Conservation (phyloP, 2,888 invertebrate species). For the Stenolophus ochropezus region DNA sequence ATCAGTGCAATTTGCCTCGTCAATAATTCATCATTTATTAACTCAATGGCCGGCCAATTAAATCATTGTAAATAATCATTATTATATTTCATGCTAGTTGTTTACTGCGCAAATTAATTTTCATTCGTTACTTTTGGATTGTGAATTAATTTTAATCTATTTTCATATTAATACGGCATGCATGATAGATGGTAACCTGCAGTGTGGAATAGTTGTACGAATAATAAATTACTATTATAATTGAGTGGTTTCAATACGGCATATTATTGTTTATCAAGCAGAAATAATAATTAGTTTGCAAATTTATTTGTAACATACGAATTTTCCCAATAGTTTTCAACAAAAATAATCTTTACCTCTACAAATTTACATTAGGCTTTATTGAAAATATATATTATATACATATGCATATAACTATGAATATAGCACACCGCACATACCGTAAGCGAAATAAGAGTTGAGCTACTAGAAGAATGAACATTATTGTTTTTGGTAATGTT, state of each 20-base stretch:
- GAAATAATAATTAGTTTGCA: not conserved
- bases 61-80: conserved; percentile 34
- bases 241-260: not conserved
- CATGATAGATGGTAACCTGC: not conserved
- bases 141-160: conserved; percentile 22
- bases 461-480: too few relatives aligned
- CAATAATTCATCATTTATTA: conserved; percentile 46
- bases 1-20: conserved; percentile 25
- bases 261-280: not conserved
- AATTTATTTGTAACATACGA: not conserved
- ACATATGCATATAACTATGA: too few relatives aligned
- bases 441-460: too few relatives aligned
- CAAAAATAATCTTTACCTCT: not conserved
- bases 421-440: too few relatives aligned
- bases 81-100: conserved; percentile 18
- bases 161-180: conserved; percentile 1
- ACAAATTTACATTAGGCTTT: too few relatives aligned
- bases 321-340: not conserved
- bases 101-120: conserved; percentile 23
- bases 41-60: conserved; percentile 29
- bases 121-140: conserved; percentile 11
- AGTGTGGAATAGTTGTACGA: not conserved
- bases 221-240: not conserved
- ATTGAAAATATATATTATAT: too few relatives aligned
- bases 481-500: too few relatives aligned